Conservation (phyloP, 2,888 invertebrate species). For the Phymatocera aterrima region DNA sequence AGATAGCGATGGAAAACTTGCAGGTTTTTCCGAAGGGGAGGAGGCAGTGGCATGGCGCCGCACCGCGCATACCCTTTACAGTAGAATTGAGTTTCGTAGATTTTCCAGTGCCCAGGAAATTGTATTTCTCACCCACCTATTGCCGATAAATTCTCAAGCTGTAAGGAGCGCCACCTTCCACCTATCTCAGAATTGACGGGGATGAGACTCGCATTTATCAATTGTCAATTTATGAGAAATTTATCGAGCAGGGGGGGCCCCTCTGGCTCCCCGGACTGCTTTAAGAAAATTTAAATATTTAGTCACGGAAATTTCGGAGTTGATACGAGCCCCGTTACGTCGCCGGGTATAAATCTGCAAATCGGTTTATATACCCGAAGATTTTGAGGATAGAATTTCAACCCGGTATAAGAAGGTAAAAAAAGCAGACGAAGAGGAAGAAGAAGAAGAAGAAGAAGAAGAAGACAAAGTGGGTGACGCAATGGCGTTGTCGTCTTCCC, state of each 20-base stretch:
- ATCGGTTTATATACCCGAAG: slow-evolving; percentile 20
- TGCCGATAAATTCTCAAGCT: slow-evolving; percentile 51
- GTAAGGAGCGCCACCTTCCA: neutral
- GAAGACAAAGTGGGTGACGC: too few relatives aligned
- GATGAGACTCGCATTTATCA: slow-evolving; percentile 25
- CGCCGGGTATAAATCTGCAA: too few relatives aligned
- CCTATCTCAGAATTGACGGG: slow-evolving; percentile 12
- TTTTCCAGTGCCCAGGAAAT: slow-evolving; percentile 56
- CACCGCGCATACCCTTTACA: slow-evolving; percentile 30
- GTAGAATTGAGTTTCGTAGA: slow-evolving; percentile 54
- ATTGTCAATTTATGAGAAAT: slow-evolving; percentile 37
- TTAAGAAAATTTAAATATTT: neutral
- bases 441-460: too few relatives aligned
- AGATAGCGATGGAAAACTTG: slow-evolving; percentile 14
- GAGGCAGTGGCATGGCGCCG: neutral
- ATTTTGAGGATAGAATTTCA: neutral
- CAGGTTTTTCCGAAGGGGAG: neutral
- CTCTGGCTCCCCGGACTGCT: neutral
- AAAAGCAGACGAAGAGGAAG: slow-evolving; percentile 10
- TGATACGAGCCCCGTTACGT: neutral
- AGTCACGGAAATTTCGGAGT: neutral
- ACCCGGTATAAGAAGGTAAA: neutral
- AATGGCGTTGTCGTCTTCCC: neutral
- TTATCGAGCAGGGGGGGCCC: too few relatives aligned
- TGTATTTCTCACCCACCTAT: slow-evolving; percentile 62